Conservation (phyloP, 2,113 vertebrate species). For the Microcebus murinus region DNA sequence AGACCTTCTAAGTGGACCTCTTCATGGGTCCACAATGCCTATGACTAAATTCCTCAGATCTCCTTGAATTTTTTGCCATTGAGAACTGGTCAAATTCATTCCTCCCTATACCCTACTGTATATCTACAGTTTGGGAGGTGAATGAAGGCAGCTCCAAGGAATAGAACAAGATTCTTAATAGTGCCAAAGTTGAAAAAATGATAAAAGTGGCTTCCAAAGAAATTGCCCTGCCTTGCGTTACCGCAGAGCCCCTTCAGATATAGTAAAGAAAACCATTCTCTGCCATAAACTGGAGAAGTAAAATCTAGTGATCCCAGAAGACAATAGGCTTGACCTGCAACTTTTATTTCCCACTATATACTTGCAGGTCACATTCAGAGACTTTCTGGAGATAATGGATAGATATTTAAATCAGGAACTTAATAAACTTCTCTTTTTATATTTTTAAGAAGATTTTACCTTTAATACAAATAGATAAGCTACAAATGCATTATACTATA, state of each 20-base stretch:
- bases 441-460: slow-evolving; percentile 14
- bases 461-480: slow-evolving; percentile 21
- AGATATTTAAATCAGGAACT: neutral
- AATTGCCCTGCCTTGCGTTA: neutral
- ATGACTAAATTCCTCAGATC: neutral
- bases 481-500: neutral
- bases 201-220: neutral
- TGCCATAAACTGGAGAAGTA: neutral
- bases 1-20: neutral
- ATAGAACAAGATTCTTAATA: neutral
- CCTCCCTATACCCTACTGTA: fast-evolving
- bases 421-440: neutral
- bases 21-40: neutral
- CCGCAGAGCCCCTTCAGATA: neutral
- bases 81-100: neutral
- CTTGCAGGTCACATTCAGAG: neutral
- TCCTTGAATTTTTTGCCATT: neutral
- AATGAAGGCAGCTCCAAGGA: neutral
- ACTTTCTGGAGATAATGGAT: neutral
- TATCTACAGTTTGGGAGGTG: neutral
- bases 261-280: neutral
- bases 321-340: neutral
- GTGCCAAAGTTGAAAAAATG: neutral
- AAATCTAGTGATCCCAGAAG: neutral
- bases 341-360: neutral